Base-by-base conservation (phyloP, 2,113 vertebrate species). In the Perognathus longimembris region DNA sequence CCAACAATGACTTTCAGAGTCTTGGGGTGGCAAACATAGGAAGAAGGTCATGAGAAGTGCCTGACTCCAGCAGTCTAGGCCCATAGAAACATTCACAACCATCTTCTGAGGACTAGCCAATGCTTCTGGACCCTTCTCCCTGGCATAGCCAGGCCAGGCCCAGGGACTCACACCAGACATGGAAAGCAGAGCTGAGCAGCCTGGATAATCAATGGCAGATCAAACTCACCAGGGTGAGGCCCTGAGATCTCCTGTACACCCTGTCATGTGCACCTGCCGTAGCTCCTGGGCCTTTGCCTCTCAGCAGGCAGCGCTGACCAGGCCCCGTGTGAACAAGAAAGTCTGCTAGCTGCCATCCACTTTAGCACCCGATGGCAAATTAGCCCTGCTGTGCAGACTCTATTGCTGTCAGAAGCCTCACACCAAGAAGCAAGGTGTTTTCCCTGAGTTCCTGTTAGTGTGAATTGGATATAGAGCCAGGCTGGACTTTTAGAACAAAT, bases 261-360 rank as follows among this genome's bases (percentile, higher is more conserved):
- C 28, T 2, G 1, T 38, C 22, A 6, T 61, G 26, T 4, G 26
- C 7, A 2, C 5, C 12, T 36, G 20, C 17, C 24, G 0, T 32
- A 11, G 32, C 32, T 36, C 3, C 0, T 38, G 28, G 57, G 57
- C 21, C 59, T 14, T 24, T 66, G 30, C 18, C 45, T 6, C 42
- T 34, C 6, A 15, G 63, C 2, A 3, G 36, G 32, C 45, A 50
- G 50, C 28, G 2, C 5, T 50, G 15, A 5, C 38, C 32, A 6
- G 6, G 20, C 70, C 40, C 15, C 50, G 6, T 1, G 26, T 12
- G 50, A 17, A 10, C 26, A 59, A 26, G 15, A 21, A 50, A 34
- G 42, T 34, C 38, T 45, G 11, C 34, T 66, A 1, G 26, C 32
- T 54, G 50, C 28, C 36, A n/a, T 30, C 32, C 8, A 3, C 24